Base-by-base conservation (phyloP, 2,113 vertebrate genomes). In the Psittacus erithacus region DNA sequence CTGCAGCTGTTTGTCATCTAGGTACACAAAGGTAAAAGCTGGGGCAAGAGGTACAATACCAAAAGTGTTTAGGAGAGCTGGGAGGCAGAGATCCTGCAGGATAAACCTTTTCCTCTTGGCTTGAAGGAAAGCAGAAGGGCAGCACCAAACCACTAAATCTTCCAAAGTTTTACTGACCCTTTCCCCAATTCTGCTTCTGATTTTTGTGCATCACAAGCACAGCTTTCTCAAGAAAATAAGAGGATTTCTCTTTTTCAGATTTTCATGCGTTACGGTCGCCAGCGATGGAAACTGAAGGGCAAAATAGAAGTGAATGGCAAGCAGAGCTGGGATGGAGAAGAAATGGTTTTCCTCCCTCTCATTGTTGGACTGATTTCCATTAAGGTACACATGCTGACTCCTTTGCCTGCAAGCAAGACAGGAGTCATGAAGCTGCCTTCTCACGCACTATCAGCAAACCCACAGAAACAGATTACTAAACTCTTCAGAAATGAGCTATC, bases 251-350 rank as follows among this genome's bases (percentile, higher is more conserved):
- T 78, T 20, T 77, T 73, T 24, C 69, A 99, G 99, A 99, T 99
- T 96, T 99, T 99, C 84, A 99, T 99, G 99, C 98, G 99, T 73
- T 99, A 99, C 0, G 99, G 99, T 35, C 98, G 99, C 17, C 99
- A 99, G 97, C 97, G 99, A 20, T 99, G 99, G 99, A 99, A 99
- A 96, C 97, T 99, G 83, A 99, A 99, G 96, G 99, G 99, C 64
- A 99, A 97, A 95, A 99, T 99, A 82, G 99, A 99, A 96, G 98
- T 98, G n/a, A 99, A 99, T 38, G 99, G 99, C 96, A 98, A 98
- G 81, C 99, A 99, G 95, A 99, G 98, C 92, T 99, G 99, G 99
- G 99, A 99, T 1, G 99, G 99, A 88, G 99, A 99, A 47, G 99
- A 99, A 93, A 99, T 98, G 96, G 95, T 99, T 86, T 99, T 99